These are phyloP conservation scores for Stegophylla sp. DNA, from an alignment of 2,888 invertebrate genomes.

Conservation along the genomic window DNA sequence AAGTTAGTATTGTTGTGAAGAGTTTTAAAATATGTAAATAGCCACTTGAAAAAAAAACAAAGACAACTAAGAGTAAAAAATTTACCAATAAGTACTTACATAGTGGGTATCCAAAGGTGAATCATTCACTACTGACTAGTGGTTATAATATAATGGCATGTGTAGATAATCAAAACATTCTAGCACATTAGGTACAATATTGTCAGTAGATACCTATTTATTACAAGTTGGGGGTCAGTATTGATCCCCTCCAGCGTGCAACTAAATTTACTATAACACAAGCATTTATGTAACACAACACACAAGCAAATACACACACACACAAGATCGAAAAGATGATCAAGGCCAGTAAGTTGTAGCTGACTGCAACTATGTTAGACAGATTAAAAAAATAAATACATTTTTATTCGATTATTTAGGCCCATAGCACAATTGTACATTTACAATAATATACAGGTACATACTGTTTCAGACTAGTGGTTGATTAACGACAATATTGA, in stretches of 20 bases:
- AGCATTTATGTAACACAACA: conserved; percentile 1
- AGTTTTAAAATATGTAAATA: not conserved
- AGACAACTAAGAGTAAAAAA: not conserved
- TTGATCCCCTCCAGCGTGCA: conserved; percentile 38
- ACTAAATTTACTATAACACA: conserved; percentile 29
- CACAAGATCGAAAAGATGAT: conserved; percentile 1
- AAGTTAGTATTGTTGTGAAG: too few relatives aligned
- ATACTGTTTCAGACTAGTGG: not conserved
- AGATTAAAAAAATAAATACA: not conserved
- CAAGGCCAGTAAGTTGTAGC: conserved; percentile 29
- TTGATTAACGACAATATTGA: not conserved
- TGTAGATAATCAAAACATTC: conserved; percentile 39
- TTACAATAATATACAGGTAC: not conserved
- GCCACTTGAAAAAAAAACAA: not conserved
- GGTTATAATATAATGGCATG: conserved; percentile 13
- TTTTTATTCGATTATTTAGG: not conserved
- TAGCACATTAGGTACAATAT: conserved; percentile 19
- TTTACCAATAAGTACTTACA: conserved; percentile 31
- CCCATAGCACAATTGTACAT: not conserved
- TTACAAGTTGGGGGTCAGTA: conserved; percentile 25
- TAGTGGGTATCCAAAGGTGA: conserved; percentile 10
- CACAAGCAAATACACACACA: not conserved
- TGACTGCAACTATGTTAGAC: not conserved
- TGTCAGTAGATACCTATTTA: not conserved
- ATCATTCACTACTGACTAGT: conserved; percentile 39